phyloP scores from a whole-genome alignment of 37 sponge, comb jelly and placozoan genomes.

The Agelas oroides region DNA sequence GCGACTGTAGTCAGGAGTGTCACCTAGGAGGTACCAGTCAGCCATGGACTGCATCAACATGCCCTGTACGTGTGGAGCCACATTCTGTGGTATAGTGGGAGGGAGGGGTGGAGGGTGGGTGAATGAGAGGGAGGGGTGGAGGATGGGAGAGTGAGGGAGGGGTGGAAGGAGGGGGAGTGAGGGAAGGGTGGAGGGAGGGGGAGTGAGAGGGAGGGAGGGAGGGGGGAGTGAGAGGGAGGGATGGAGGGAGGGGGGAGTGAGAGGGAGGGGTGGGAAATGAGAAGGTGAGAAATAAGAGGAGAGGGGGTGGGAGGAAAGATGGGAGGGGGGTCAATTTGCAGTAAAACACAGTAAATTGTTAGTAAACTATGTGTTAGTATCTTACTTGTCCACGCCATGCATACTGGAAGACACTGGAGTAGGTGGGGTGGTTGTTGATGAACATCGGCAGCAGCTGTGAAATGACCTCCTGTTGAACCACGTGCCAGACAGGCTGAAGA shows the following conservation, averaged over 20 bases:
- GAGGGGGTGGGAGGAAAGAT: not conserved
- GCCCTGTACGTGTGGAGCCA: constrained; percentile 36
- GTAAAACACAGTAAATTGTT: too few relatives aligned
- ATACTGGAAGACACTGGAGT: constrained; percentile 78
- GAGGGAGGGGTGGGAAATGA: too few relatives aligned
- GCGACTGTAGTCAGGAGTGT: constrained; percentile 81
- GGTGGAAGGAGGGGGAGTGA: too few relatives aligned
- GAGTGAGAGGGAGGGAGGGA: too few relatives aligned
- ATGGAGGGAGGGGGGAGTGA: too few relatives aligned
- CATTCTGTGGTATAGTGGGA: constrained; percentile 46
- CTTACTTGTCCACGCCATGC: constrained; percentile 85
- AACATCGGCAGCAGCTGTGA: constrained; percentile 82
- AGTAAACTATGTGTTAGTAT: too few relatives aligned
- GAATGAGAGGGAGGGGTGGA: too few relatives aligned
- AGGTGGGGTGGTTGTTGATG: constrained; percentile 87
- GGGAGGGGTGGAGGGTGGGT: too few relatives aligned
- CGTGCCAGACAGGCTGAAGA: constrained; percentile 60
- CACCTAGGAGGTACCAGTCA: constrained; percentile 90
- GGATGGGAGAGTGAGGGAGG: too few relatives aligned
- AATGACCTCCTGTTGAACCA: constrained; percentile 86
- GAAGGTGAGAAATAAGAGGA: too few relatives aligned
- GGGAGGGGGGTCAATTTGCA: not conserved
- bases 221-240: too few relatives aligned
- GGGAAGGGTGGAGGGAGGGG: too few relatives aligned
- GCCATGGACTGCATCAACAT: constrained; percentile 87